Percentiles rank a stretch among this genome's conserved stretches.
Evolutionary conservation across 2,888 invertebrate genomes (phyloP).

Genomic region (Tipula helvola): DNA sequence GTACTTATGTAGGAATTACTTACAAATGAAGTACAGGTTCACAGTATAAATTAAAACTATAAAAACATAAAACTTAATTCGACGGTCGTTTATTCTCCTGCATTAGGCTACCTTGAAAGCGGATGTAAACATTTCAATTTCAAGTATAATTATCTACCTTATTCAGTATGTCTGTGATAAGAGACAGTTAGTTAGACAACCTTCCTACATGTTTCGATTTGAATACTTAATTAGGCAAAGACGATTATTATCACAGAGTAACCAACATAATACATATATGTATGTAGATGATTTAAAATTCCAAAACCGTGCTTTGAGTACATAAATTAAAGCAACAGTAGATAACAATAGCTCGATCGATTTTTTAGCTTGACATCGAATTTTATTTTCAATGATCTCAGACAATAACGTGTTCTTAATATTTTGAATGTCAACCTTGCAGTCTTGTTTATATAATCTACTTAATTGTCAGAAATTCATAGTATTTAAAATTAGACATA

Average conservation of each 20-base stretch:
- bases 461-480: too few species aligned
- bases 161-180: neutral
- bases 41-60: neutral
- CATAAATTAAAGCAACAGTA: neutral
- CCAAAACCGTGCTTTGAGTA: too few species aligned
- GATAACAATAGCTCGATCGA: neutral
- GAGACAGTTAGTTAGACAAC: neutral
- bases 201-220: neutral
- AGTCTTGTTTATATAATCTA: too few species aligned
- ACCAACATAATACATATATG: too few species aligned
- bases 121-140: neutral
- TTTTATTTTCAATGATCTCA: neutral
- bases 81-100: neutral
- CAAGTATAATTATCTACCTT: too few species aligned
- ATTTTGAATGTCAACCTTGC: too few species aligned
- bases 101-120: neutral
- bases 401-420: too few species aligned
- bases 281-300: too few species aligned
- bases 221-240: neutral
- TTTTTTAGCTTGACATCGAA: neutral
- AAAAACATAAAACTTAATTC: neutral
- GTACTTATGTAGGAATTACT: neutral
- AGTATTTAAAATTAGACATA: too few species aligned
- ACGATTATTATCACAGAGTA: neutral
- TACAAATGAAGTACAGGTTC: neutral